A percentile compares a stretch with the other conserved stretches of the same genome.
Conservation (phyloP, 1,140 invertebrate genomes). For the Acyrthosiphon pisum region DNA sequence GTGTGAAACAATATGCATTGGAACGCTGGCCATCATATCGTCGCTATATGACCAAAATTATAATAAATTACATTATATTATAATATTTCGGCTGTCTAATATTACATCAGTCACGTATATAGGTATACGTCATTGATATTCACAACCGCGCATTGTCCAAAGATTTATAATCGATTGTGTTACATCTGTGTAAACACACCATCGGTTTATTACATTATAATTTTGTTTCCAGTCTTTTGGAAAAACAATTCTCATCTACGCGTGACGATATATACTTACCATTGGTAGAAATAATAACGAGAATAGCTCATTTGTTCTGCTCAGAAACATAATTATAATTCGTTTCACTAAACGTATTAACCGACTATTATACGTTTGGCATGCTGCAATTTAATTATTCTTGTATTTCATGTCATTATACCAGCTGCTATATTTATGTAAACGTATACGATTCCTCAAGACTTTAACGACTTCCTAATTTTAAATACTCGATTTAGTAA, state of each 20-base stretch:
- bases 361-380: neutral
- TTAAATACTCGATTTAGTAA: neutral
- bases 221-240: neutral
- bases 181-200: neutral
- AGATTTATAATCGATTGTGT: conserved; percentile 24
- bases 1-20: neutral
- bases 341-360: neutral
- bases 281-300: neutral
- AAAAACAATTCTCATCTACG: neutral
- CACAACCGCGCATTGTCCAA: neutral
- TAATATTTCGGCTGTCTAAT: neutral
- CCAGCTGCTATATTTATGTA: neutral
- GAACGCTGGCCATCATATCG: neutral
- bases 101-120: conserved; percentile 25
- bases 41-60: neutral
- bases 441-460: neutral
- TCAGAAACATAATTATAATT: neutral
- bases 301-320: neutral
- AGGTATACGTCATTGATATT: neutral
- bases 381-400: neutral
- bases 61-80: neutral
- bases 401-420: neutral
- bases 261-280: neutral
- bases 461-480: conserved; percentile 3
- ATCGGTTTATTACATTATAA: neutral